phyloP scores from a whole-genome alignment of 2,888 invertebrate genomes.

The Drosophila lutescens region DNA sequence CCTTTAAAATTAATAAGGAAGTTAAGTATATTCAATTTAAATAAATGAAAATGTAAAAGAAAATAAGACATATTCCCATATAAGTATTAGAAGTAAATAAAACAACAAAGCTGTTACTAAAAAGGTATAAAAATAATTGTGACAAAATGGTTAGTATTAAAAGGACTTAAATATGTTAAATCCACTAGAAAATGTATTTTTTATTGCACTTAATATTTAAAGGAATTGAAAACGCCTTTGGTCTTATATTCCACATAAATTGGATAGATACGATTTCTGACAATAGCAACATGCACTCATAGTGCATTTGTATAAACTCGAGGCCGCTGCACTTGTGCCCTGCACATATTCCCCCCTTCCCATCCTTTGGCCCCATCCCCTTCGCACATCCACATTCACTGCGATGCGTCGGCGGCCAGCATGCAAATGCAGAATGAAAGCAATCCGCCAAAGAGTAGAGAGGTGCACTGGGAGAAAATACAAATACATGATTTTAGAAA shows the following conservation, averaged over 20 bases:
- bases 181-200: no score
- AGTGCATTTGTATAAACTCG: slow-evolving; percentile 74
- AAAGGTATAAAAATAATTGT: no score
- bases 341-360: slow-evolving; percentile 24
- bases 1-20: no score
- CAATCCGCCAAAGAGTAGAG: slow-evolving; percentile 44
- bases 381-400: slow-evolving; percentile 23
- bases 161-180: no score
- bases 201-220: neutral
- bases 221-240: neutral
- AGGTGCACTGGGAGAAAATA: neutral
- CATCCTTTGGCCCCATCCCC: neutral
- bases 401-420: slow-evolving; percentile 47
- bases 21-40: no score
- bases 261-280: slow-evolving; percentile 28
- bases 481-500: neutral
- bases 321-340: slow-evolving; percentile 78
- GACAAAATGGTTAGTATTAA: no score
- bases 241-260: slow-evolving; percentile 7
- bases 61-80: no score
- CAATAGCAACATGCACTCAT: slow-evolving; percentile 69
- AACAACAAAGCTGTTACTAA: no score
- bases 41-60: no score
- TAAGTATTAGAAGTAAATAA: no score
- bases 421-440: slow-evolving; percentile 71